Evolutionary conservation across 2,113 vertebrate species (phyloP).

Genomic region (Sakesphorus luctuosus): DNA sequence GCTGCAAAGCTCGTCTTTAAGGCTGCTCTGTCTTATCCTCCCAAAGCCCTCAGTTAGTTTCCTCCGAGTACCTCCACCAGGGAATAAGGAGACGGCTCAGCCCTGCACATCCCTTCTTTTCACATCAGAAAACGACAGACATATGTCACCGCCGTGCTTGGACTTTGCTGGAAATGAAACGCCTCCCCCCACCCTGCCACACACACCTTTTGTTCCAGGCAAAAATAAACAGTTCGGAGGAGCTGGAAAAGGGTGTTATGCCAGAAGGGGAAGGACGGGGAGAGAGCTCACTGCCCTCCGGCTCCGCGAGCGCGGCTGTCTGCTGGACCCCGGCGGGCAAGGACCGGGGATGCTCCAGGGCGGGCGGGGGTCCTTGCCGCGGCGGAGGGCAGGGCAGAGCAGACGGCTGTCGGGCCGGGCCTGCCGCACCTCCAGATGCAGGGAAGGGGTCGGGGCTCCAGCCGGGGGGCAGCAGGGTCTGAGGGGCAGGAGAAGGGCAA

Average conservation of each 20-base stretch:
- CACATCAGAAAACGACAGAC: not conserved
- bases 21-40: not conserved
- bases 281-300: not conserved
- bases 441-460: not conserved
- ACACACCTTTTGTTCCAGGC: conserved; percentile 40
- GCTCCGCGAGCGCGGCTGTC: not conserved
- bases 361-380: not conserved
- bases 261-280: not conserved
- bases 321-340: not conserved
- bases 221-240: conserved; percentile 9
- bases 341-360: not conserved
- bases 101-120: not conserved
- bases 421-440: not conserved
- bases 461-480: not conserved
- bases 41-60: not conserved
- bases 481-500: not conserved
- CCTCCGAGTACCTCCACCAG: not conserved
- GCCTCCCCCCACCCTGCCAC: not conserved
- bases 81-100: not conserved
- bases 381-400: not conserved
- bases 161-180: not conserved
- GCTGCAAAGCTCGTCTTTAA: conserved; percentile 26
- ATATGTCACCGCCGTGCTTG: not conserved
- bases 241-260: not conserved
- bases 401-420: not conserved